phyloP scores from a whole-genome alignment of 2,797 vertebrate species.

The Xerus rutilus region DNA sequence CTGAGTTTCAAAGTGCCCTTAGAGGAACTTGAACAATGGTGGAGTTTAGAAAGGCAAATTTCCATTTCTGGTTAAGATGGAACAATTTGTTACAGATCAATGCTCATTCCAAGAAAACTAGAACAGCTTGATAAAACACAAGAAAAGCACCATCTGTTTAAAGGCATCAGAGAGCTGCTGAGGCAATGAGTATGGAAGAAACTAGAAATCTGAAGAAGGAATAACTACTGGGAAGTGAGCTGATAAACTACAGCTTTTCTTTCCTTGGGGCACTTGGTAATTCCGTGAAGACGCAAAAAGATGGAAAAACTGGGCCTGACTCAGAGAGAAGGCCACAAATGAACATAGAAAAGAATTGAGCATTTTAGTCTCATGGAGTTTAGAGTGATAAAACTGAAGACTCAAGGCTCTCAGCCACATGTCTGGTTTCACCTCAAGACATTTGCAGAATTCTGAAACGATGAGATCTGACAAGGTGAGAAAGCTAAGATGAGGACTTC shows the following conservation, averaged over 20 bases:
- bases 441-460: neutral
- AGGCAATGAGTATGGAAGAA: neutral
- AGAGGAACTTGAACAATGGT: neutral
- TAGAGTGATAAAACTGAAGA: neutral
- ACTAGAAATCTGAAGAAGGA: neutral
- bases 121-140: neutral
- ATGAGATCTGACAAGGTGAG: neutral
- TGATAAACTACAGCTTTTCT: neutral
- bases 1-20: neutral
- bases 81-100: conserved; percentile 12
- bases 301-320: neutral
- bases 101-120: neutral
- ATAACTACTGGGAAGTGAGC: neutral
- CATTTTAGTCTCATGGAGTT: neutral
- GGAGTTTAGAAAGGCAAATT: neutral
- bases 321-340: neutral
- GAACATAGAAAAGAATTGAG: neutral
- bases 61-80: neutral
- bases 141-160: neutral
- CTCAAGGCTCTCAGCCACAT: neutral
- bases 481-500: conserved; percentile 8
- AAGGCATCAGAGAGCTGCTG: neutral
- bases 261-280: neutral
- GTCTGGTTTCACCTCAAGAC: neutral
- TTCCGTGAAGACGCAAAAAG: neutral